Base-by-base conservation (phyloP, 2,888 invertebrate genomes). In the Sesia bembeciformis region DNA sequence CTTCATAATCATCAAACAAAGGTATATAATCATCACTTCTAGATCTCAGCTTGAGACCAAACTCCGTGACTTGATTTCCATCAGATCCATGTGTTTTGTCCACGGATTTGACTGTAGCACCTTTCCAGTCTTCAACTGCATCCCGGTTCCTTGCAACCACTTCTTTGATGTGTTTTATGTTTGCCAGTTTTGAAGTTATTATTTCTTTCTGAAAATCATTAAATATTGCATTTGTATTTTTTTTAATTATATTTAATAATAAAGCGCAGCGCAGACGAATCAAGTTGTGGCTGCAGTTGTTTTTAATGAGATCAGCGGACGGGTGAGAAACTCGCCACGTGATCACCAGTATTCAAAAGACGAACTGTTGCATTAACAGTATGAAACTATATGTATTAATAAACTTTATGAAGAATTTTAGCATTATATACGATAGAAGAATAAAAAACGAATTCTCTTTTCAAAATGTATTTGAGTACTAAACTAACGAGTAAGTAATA, bases 1-100 rank as follows among this genome's bases (percentile, higher is more conserved):
- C 76, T 41, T 82, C 81, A 60, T 83, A 84, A 23, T 87, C 85
- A 52, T 83, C 81, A 63, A 82, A 85, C 7, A 84, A 63, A n/a
- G 85, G 77, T 63, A 81, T 72, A 57, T 82, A 83, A 56, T 82
- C 81, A 49, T 87, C 87, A 57, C 78, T 84, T 58, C 84, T 76
- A 0, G 83, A 77, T 56, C 73, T 72, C 2, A 88, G 61, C 56
- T 88, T 88, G 2, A 87, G 64, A 4, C 86, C 88, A 49, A 85
- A 88, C 51, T 82, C 74, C 0, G 81, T 72, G 4, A 81, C 76
- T 58, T 78, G 76, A 53, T 81, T 83, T 0, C 64, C 60, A 53
- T 84, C 79, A 6, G 69, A 68, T 0, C 76, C 76, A 42, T 78
- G 72, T 0, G 68, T 72, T 57, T 79, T 78, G 43, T 81, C 84